Evolutionary conservation across 2,113 vertebrate species (phyloP).

Genomic region (Rhadina sibilatrix): DNA sequence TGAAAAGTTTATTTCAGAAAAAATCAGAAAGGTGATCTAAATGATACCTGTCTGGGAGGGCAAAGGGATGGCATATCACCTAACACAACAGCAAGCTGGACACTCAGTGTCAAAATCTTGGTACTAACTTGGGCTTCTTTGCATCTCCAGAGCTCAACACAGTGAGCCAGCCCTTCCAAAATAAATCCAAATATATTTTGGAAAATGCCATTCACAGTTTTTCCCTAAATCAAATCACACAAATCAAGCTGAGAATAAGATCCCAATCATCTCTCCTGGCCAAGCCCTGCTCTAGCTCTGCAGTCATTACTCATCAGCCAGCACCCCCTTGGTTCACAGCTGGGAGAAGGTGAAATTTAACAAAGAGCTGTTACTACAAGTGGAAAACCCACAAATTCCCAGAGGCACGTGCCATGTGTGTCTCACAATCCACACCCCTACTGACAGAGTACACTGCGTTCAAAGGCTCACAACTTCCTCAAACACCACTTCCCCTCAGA

Average conservation of each 20-base stretch:
- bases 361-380: not conserved
- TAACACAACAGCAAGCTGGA: not conserved
- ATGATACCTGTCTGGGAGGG: not conserved
- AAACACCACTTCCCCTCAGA: not conserved
- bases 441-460: not conserved
- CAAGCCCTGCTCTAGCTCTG: not conserved
- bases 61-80: not conserved
- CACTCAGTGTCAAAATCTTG: not conserved
- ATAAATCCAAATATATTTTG: not conserved
- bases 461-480: slow-evolving; percentile 8
- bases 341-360: not conserved
- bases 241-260: not conserved
- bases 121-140: not conserved
- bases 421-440: not conserved
- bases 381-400: not conserved
- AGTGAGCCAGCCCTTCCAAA: not conserved
- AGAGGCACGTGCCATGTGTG: not conserved
- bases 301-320: not conserved
- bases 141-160: not conserved
- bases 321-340: not conserved
- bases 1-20: not conserved
- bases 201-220: not conserved
- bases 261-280: not conserved
- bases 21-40: not conserved
- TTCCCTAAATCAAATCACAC: not conserved